Conservation (phyloP, 2,888 invertebrate genomes). For the Nipponacmea schrenckii region DNA sequence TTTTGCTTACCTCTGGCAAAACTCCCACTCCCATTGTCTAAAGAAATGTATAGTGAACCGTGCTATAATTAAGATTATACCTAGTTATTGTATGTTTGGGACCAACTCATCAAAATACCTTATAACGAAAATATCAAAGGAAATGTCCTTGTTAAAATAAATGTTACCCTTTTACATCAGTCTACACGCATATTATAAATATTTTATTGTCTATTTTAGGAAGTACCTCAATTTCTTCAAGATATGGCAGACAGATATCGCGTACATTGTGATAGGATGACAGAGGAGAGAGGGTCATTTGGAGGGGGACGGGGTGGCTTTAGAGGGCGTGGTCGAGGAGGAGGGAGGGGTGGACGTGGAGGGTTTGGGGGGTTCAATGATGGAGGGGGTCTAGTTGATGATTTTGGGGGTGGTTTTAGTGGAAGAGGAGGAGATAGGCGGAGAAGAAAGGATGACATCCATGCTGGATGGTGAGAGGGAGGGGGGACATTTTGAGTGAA, state of each 20-base stretch:
- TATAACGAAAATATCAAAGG: too few species aligned
- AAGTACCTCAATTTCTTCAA: conserved; percentile 80
- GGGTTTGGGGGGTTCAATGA: conserved; percentile 22
- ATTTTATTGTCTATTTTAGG: conserved; percentile 69
- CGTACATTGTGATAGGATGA: conserved; percentile 61
- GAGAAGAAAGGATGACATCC: conserved; percentile 12
- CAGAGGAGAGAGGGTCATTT: conserved; percentile 60
- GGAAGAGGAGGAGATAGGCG: conserved; percentile 13
- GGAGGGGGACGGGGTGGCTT: conserved; percentile 66
- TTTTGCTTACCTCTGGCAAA: too few species aligned
- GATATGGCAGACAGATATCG: conserved; percentile 82
- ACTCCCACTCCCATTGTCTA: too few species aligned
- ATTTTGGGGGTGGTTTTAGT: neutral
- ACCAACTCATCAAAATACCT: too few species aligned
- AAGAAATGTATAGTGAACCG: too few species aligned
- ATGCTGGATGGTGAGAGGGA: conserved; percentile 17
- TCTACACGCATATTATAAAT: too few species aligned
- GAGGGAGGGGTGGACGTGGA: conserved; percentile 53
- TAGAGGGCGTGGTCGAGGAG: conserved; percentile 59
- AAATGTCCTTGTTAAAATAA: too few species aligned
- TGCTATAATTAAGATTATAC: too few species aligned
- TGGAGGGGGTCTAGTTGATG: neutral
- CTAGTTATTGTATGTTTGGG: too few species aligned
- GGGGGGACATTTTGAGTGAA: neutral
- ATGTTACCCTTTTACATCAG: too few species aligned